Evolutionary conservation across 2,888 invertebrate species (phyloP).

Genomic region (Plagiodera versicolora): DNA sequence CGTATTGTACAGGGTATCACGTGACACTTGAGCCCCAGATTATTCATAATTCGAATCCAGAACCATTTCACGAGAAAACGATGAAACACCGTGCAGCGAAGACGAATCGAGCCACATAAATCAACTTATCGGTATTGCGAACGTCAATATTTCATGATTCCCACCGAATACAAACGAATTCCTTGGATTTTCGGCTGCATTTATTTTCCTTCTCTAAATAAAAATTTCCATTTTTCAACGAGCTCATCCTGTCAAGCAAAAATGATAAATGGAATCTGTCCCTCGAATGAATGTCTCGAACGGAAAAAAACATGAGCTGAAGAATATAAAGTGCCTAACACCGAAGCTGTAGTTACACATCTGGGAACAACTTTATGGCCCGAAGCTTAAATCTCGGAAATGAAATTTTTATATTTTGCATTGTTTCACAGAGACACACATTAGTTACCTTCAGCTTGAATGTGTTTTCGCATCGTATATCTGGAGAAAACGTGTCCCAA

Average conservation of each 20-base stretch:
- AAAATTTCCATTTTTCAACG: slow-evolving; percentile 5
- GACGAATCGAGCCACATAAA: not conserved
- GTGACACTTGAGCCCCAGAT: too few species aligned
- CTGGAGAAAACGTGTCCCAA: not conserved
- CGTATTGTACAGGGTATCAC: too few species aligned
- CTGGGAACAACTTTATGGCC: not conserved
- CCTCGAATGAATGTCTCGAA: not conserved
- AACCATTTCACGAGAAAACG: too few species aligned
- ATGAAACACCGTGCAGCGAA: too few species aligned
- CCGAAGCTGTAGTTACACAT: not conserved
- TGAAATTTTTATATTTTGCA: not conserved
- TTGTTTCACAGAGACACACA: not conserved
- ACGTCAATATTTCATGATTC: not conserved
- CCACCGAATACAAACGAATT: not conserved
- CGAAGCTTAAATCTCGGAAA: not conserved
- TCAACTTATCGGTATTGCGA: not conserved
- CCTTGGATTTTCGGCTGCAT: not conserved
- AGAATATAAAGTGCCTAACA: not conserved
- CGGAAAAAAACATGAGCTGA: not conserved
- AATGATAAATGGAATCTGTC: not conserved
- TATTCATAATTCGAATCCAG: too few species aligned
- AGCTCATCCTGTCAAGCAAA: slow-evolving; percentile 1
- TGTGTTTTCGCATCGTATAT: not conserved
- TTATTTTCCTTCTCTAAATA: not conserved
- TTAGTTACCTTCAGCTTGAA: not conserved